These are phyloP conservation scores for Lethrus apterus DNA, from an alignment of 1,140 invertebrate genomes.

Conservation along the genomic window DNA sequence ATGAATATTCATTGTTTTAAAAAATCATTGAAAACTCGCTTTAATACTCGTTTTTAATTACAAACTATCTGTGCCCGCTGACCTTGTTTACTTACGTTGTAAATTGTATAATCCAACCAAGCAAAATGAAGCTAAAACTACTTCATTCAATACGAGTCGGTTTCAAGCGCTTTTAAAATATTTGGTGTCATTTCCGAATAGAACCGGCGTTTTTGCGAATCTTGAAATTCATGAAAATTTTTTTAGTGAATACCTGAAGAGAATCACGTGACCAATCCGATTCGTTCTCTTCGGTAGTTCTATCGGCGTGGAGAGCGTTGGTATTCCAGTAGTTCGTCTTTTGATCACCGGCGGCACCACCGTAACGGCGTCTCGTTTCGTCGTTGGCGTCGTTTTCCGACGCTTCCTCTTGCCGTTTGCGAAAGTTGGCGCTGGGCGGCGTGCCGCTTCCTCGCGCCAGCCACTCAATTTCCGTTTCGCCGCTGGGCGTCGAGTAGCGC, in stretches of 20 bases:
- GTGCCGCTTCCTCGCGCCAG: conserved; percentile 18
- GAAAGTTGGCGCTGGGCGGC: conserved; percentile 21
- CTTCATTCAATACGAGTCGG: too few relatives aligned
- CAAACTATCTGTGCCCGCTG: too few relatives aligned
- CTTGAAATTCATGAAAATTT: neutral
- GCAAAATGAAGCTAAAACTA: too few relatives aligned
- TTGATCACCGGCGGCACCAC: too few relatives aligned
- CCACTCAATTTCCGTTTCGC: conserved; percentile 35
- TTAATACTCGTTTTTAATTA: too few relatives aligned
- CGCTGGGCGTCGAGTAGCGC: conserved; percentile 32
- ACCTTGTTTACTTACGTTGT: too few relatives aligned
- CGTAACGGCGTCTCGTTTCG: neutral
- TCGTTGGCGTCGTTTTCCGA: neutral
- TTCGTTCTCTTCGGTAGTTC: conserved; percentile 10
- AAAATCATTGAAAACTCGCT: too few relatives aligned
- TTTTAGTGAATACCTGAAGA: neutral
- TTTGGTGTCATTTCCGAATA: too few relatives aligned
- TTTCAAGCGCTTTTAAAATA: too few relatives aligned
- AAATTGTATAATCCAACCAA: too few relatives aligned
- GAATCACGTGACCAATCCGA: conserved; percentile 21
- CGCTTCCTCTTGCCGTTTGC: neutral
- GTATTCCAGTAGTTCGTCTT: conserved; percentile 33
- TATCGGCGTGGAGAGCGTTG: conserved; percentile 25
- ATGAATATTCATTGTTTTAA: too few relatives aligned
- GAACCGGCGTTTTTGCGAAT: too few relatives aligned